A percentile compares a stretch with the other conserved stretches of the same genome.
phyloP scores from a whole-genome alignment of 92 coral and sea anemone species.

The Montipora capitata region DNA sequence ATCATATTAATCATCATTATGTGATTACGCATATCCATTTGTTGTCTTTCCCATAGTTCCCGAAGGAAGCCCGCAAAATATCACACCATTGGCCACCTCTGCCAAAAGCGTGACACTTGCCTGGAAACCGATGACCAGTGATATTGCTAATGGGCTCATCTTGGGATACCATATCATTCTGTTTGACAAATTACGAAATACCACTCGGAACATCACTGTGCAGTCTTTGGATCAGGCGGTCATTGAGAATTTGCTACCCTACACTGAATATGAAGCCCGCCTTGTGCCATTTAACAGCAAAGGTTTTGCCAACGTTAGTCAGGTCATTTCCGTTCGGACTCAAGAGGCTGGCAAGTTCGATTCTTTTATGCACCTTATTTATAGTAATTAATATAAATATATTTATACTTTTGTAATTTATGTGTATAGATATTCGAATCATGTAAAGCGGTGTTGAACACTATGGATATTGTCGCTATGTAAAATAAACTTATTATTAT shows the following conservation, averaged over 20 bases:
- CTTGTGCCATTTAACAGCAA: slow-evolving; percentile 81
- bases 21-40: too few relatives aligned
- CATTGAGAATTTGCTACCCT: slow-evolving; percentile 75
- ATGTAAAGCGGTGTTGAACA: too few relatives aligned
- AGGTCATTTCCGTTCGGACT: slow-evolving; percentile 65
- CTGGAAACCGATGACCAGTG: slow-evolving; percentile 65
- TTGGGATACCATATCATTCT: slow-evolving; percentile 79
- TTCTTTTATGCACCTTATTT: not conserved
- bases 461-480: too few relatives aligned
- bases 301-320: slow-evolving; percentile 78
- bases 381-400: too few relatives aligned
- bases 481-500: too few relatives aligned
- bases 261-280: slow-evolving; percentile 77
- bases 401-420: too few relatives aligned
- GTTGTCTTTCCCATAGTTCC: slow-evolving; percentile 44
- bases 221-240: slow-evolving; percentile 50
- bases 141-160: slow-evolving; percentile 65
- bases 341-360: slow-evolving; percentile 80
- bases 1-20: too few relatives aligned
- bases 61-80: slow-evolving; percentile 54
- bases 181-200: slow-evolving; percentile 70
- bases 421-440: too few relatives aligned
- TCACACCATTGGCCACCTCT: slow-evolving; percentile 31
- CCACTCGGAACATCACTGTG: slow-evolving; percentile 66
- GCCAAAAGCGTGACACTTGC: slow-evolving; percentile 54